These are phyloP conservation scores for Pterophyllum scalare DNA, from an alignment of 2,113 vertebrate genomes.

Conservation along the genomic window DNA sequence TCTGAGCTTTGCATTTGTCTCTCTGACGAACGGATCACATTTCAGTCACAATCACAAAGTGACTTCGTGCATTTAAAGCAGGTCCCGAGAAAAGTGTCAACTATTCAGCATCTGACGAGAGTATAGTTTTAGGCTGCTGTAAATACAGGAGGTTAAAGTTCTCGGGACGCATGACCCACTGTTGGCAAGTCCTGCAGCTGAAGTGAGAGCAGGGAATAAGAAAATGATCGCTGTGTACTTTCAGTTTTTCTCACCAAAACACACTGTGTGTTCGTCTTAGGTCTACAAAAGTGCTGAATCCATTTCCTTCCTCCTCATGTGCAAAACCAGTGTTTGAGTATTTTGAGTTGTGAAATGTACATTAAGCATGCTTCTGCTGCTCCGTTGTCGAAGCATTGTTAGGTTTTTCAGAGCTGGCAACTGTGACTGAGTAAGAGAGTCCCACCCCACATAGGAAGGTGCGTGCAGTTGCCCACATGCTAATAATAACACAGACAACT, in stretches of 20 bases:
- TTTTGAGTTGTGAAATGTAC: background rate
- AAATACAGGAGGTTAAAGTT: slow-evolving; percentile 12
- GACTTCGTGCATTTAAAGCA: slow-evolving; percentile 38
- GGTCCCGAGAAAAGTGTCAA: slow-evolving; percentile 41
- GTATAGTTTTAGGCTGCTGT: slow-evolving; percentile 15
- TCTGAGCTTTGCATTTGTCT: background rate
- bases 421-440: background rate
- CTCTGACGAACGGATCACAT: slow-evolving; percentile 20
- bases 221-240: background rate
- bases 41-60: slow-evolving; percentile 1
- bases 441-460: background rate
- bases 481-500: background rate
- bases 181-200: background rate
- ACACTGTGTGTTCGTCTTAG: background rate
- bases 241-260: background rate
- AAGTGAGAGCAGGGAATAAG: background rate
- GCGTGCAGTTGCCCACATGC: background rate
- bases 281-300: slow-evolving; percentile 8
- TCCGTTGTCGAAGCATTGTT: background rate
- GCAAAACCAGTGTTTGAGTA: background rate
- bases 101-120: slow-evolving; percentile 21
- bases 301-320: slow-evolving; percentile 28
- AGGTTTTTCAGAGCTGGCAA: background rate
- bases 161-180: accelerated
- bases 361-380: background rate